Evolutionary conservation across 2,113 vertebrate genomes (phyloP).

Genomic region (Theropithecus gelada): DNA sequence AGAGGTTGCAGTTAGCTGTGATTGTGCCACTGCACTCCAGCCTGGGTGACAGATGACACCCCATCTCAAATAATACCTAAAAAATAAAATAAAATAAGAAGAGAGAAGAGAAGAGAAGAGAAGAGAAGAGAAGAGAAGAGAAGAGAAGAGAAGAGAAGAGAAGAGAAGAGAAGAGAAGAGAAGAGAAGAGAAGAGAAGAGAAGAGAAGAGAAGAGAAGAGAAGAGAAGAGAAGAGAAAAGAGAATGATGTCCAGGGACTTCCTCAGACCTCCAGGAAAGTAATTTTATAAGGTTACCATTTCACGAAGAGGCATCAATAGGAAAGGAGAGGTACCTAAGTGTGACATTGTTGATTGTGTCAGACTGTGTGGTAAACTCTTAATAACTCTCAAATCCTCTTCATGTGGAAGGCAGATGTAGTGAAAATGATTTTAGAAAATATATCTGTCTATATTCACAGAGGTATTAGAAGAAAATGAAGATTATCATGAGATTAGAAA

Average conservation of each 20-base stretch:
- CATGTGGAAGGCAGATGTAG: neutral
- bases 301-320: neutral
- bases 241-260: neutral
- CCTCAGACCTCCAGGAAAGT: neutral
- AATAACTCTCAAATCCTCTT: neutral
- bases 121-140: accelerated
- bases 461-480: neutral
- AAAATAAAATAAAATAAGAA: no score
- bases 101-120: neutral
- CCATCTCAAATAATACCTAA: no score
- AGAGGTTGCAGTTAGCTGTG: no score
- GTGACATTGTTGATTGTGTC: neutral
- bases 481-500: neutral
- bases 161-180: neutral
- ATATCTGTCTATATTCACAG: neutral
- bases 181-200: neutral
- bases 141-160: neutral
- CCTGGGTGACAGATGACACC: no score
- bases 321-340: neutral
- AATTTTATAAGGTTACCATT: neutral
- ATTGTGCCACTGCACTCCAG: no score
- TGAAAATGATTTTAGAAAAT: neutral
- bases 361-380: neutral
- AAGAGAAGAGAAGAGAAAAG: neutral
- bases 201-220: neutral